Percentiles rank a stretch among this genome's conserved stretches.
These are phyloP conservation scores for Aromia moschata DNA, from an alignment of 2,888 invertebrate species.

Conservation along the genomic window DNA sequence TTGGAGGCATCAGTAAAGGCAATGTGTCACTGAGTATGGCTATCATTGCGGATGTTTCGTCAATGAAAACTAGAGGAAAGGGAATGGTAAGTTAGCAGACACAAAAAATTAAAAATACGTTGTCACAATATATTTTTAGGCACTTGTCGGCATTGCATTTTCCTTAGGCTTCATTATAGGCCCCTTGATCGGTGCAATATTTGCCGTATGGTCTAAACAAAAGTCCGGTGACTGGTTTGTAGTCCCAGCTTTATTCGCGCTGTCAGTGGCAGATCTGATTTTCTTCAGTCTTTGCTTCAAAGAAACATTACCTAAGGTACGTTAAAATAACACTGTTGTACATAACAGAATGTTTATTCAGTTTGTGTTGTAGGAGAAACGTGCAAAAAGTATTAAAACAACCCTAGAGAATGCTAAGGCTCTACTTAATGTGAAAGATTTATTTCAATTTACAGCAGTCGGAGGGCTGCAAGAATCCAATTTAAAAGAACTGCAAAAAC, in stretches of 20 bases:
- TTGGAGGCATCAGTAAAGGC: slow-evolving; percentile 96
- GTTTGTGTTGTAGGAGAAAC: slow-evolving; percentile 69
- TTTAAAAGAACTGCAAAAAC: slow-evolving; percentile 69
- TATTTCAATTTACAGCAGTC: slow-evolving; percentile 75
- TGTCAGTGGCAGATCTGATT: slow-evolving; percentile 81
- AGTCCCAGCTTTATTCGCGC: slow-evolving; percentile 81
- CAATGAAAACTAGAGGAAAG: slow-evolving; percentile 83
- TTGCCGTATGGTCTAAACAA: slow-evolving; percentile 75
- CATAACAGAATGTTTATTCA: slow-evolving; percentile 40
- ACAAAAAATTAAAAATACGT: slow-evolving; percentile 2
- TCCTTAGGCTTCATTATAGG: slow-evolving; percentile 97
- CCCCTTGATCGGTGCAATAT: slow-evolving; percentile 92
- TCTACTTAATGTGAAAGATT: slow-evolving; percentile 55
- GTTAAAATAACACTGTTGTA: slow-evolving; percentile 36
- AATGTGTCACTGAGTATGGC: slow-evolving; percentile 96
- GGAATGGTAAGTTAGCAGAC: slow-evolving; percentile 85
- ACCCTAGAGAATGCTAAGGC: slow-evolving; percentile 59
- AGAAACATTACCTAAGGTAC: slow-evolving; percentile 83
- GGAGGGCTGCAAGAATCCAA: slow-evolving; percentile 72
- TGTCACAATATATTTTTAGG: slow-evolving; percentile 71
- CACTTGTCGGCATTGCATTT: slow-evolving; percentile 96
- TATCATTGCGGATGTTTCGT: slow-evolving; percentile 91
- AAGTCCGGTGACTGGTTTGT: slow-evolving; percentile 79
- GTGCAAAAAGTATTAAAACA: slow-evolving; percentile 73
- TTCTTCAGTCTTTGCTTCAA: slow-evolving; percentile 78